Evolutionary conservation across 2,797 vertebrate genomes (phyloP), one percentile per base, ranked within the genome.

Genomic region (Tauraco hartlaubi): DNA sequence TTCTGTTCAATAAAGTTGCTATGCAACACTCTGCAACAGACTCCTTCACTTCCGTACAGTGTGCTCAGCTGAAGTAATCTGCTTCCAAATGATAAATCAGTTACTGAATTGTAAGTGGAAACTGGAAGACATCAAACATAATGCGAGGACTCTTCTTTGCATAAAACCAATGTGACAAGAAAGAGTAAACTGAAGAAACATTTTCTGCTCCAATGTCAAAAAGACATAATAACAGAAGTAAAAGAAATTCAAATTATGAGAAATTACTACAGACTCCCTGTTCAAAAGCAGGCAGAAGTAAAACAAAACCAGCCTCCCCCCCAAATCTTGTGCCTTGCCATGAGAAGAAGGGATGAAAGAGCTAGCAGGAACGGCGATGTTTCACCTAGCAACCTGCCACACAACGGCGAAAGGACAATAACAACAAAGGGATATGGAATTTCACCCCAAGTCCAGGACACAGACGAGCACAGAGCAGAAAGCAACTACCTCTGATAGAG

Each of bases 51-150:
- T 95, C 83, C 19, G 8, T 68, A 56, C 74, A 44, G 76, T 7
- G 35, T 62, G 75, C 51, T 88, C 63, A 90, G 74, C 80, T 92
- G 69, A 95, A 94, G 63, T 85, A 89, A 88, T 90, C 80, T 87
- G 48, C 64, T 95, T 93, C 59, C 92, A 95, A 93, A 87, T 82
- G 86, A 94, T 90, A 63, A 92, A 68, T 90, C 64, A 51, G 64
- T 93, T 88, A 68, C 74, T 78, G 80, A 94, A 88, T 75, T 90
- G 9, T 67, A 88, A 92, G 74, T 71, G 62, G 79, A 77, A 94
- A 90, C 49, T 81, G 29, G 73, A 69, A 88, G 80, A 56, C 33
- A 93, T 84, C 74, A 92, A 86, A 69, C 49, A 82, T 33, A 81
- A 73, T 19, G 39, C 64, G 69, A 90, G 39, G 41, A 59, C 29